Evolutionary conservation across 2,888 invertebrate species (phyloP).

Genomic region (Drosophila gaucha): DNA sequence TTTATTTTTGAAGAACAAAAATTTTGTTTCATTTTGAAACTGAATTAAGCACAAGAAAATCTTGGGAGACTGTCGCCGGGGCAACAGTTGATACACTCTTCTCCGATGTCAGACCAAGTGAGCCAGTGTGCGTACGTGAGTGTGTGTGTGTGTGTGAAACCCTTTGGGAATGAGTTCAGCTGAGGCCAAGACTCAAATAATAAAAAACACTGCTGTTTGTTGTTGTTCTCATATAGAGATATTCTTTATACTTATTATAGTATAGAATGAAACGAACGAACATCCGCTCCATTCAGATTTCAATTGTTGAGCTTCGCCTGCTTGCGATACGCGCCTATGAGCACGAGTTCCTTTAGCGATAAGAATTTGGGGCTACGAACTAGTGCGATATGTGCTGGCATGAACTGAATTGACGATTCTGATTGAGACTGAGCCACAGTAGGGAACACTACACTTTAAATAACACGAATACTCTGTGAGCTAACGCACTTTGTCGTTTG

Average conservation of each 20-base stretch:
- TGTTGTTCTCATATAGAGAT: constrained; percentile 27
- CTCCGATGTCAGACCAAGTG: constrained; percentile 11
- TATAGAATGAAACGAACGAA: constrained; percentile 49
- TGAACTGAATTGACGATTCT: constrained; percentile 18
- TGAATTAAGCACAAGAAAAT: constrained; percentile 32
- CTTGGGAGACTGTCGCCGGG: constrained; percentile 46
- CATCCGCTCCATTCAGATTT: constrained; percentile 80
- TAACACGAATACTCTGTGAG: not conserved
- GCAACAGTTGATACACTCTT: constrained; percentile 50
- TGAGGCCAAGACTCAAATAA: constrained; percentile 67
- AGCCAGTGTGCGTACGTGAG: constrained; percentile 4
- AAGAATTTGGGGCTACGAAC: constrained; percentile 83
- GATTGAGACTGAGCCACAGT: not conserved
- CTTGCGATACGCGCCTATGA: constrained; percentile 64
- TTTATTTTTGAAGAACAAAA: constrained; percentile 7
- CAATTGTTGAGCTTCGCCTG: constrained; percentile 46
- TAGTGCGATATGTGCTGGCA: constrained; percentile 49
- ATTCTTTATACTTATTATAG: constrained; percentile 20
- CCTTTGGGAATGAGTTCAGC: constrained; percentile 73
- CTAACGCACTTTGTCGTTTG: constrained; percentile 2
- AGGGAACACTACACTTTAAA: not conserved
- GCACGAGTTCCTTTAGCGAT: constrained; percentile 82
- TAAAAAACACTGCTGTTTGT: constrained; percentile 6
- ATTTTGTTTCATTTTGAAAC: constrained; percentile 32
- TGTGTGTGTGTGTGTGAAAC: constrained; percentile 46